Conservation (phyloP, 2,888 invertebrate species). For the Temnothorax rugatulus region DNA sequence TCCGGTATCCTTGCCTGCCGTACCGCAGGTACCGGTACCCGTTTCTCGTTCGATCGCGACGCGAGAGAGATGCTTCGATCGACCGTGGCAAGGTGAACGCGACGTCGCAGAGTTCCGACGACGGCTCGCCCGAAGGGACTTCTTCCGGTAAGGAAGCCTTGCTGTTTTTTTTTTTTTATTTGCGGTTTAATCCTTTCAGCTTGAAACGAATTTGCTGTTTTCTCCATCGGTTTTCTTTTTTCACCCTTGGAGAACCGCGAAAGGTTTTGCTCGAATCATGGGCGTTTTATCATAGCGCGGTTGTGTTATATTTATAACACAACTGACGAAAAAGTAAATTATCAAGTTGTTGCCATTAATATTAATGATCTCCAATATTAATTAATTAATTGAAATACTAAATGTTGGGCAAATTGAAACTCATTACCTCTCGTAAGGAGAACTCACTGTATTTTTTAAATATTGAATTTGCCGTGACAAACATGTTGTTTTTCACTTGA, state of each 20-base stretch:
- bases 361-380: background rate
- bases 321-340: background rate
- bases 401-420: conserved; percentile 4
- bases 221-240: background rate
- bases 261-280: no score
- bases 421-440: background rate
- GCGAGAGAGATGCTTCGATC: conserved; percentile 37
- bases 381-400: background rate
- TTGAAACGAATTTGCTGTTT: background rate
- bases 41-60: conserved; percentile 18
- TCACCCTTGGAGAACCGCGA: no score
- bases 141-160: conserved; percentile 43
- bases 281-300: background rate
- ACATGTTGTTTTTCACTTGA: conserved; percentile 2
- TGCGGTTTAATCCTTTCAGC: background rate
- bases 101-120: conserved; percentile 18
- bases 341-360: background rate
- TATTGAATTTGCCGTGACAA: conserved; percentile 17
- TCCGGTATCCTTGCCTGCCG: conserved; percentile 21
- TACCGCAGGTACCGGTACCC: background rate
- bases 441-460: conserved; percentile 24
- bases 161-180: background rate
- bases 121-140: background rate
- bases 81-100: conserved; percentile 11
- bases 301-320: background rate